A percentile compares a stretch with the other conserved stretches of the same genome.
These are phyloP conservation scores for Hassar affinis DNA, from an alignment of 2,113 vertebrate genomes.

Conservation along the genomic window DNA sequence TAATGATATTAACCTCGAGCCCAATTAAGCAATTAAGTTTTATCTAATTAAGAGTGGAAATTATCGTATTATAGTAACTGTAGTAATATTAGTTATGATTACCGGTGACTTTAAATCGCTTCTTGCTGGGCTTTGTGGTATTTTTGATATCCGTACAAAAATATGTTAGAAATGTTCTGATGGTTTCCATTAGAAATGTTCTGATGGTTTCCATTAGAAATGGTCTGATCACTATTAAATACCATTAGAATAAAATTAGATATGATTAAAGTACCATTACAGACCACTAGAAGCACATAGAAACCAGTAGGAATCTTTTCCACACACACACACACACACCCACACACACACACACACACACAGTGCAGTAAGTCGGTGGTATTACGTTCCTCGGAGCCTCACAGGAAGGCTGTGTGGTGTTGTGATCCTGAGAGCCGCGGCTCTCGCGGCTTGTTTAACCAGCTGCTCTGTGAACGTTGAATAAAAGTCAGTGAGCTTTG, in stretches of 20 bases:
- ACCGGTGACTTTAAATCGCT: no score
- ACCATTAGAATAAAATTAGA: neutral
- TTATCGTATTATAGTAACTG: no score
- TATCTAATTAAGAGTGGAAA: no score
- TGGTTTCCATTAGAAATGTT: neutral
- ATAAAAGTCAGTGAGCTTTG: constrained; percentile 23
- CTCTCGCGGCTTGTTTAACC: constrained; percentile 6
- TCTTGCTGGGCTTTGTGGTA: no score
- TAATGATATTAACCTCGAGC: neutral
- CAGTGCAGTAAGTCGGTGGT: neutral
- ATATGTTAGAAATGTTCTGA: neutral
- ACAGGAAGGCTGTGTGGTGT: constrained; percentile 7
- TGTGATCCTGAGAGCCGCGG: neutral
- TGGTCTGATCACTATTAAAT: neutral
- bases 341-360: constrained; percentile 10
- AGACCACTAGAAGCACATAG: neutral
- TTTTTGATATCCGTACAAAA: neutral
- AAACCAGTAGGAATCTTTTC: neutral
- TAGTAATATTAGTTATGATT: neutral
- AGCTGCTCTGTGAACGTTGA: constrained; percentile 31
- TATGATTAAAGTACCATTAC: neutral
- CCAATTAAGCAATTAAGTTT: no score
- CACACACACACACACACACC: constrained; percentile 31
- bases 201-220: neutral
- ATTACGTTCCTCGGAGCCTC: constrained; percentile 31